phyloP scores from a whole-genome alignment of 1,140 invertebrate species.

The Drosophila santomea region DNA sequence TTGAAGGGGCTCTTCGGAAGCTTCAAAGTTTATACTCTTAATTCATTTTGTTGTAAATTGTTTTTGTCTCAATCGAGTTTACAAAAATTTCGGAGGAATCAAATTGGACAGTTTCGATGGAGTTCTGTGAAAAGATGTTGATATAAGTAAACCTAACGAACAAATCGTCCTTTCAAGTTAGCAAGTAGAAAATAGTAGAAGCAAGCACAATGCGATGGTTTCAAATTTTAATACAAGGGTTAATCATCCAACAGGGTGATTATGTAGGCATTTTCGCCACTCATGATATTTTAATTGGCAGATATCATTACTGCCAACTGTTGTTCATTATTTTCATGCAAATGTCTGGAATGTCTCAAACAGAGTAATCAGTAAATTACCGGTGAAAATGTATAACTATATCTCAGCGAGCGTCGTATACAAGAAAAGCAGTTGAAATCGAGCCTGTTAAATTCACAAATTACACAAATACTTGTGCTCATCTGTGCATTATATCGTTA shows the following conservation, averaged over 20 bases:
- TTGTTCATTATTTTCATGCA: constrained; percentile 26
- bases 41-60: constrained; percentile 72
- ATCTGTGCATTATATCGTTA: constrained; percentile 33
- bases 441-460: constrained; percentile 17
- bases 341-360: constrained; percentile 27
- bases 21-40: constrained; percentile 48
- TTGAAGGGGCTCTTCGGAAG: constrained; percentile 45
- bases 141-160: not conserved
- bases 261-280: constrained; percentile 8
- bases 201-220: not conserved
- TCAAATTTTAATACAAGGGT: not conserved
- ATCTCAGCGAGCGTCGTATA: not conserved
- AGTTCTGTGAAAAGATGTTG: not conserved
- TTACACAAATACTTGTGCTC: constrained; percentile 42
- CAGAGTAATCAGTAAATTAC: constrained; percentile 31
- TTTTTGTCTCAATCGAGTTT: constrained; percentile 52
- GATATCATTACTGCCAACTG: constrained; percentile 6
- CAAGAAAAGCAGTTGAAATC: constrained; percentile 14
- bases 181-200: not conserved
- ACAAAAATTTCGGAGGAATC: constrained; percentile 12
- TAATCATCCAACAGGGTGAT: not conserved
- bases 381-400: constrained; percentile 12
- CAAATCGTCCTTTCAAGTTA: not conserved
- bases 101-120: constrained; percentile 8
- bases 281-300: constrained; percentile 37